Evolutionary conservation across 2,113 vertebrate species (phyloP), one percentile per base, ranked within the genome.

Genomic region (Hemichromis elongatus): DNA sequence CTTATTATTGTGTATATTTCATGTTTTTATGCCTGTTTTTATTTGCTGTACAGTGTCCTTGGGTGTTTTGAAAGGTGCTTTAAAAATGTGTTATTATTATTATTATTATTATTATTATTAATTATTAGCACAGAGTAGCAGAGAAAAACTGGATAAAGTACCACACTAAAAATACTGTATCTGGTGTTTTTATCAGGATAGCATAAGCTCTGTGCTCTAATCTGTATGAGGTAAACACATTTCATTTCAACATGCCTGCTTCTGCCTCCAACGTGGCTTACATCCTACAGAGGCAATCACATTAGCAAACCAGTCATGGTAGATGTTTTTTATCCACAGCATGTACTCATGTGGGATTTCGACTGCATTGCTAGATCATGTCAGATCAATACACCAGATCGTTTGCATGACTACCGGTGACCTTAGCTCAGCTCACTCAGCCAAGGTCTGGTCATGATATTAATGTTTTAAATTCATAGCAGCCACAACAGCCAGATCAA

Each of bases 301-400:
- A 92, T 90, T 90, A 93, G 79, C 61, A 75, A 78, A 42, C 35
- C 57, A 53, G 18, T 81, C 79, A 86, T 87, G 77, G 54, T 77
- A 89, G 82, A 82, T n/a, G n/a, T 80, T 90, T 84, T 75, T 28
- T 61, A 82, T 84, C 73, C 78, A 78, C 84, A 70, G 30, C 77
- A 83, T 85, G 81, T 50, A 68, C 75, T 86, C 45, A 59, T 61
- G 53, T 54, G 53, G 83, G 88, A 90, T 92, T 88, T 57, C 85
- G 47, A 63, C 85, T 77, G 81, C 47, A 88, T 70, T 78, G 83
- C 37, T 19, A 24, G 83, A 86, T 93, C 77, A 82, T 86, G 77
- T 84, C 42, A 52, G 70, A 92, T 94, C 92, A 84, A 93, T 95
- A 75, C 2, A 75, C 28, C 54, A 59, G 85, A 84, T 61, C 59